These are phyloP conservation scores for Rallus limicola DNA, from an alignment of 2,113 vertebrate species.

Conservation along the genomic window DNA sequence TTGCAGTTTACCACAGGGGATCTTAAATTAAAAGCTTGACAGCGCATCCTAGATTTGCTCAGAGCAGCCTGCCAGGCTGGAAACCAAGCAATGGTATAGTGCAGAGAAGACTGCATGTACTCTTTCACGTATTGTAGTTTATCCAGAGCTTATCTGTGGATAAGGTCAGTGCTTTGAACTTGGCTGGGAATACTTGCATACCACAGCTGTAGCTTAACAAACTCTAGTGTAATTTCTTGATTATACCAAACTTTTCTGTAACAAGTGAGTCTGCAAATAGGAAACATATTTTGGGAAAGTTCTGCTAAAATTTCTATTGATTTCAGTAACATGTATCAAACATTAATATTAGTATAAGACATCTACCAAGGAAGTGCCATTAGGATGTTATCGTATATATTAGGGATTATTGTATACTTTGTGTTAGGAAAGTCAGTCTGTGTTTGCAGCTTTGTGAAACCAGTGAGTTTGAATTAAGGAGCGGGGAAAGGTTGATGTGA, in stretches of 20 bases:
- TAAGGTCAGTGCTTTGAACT: not conserved
- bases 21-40: not conserved
- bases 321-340: not conserved
- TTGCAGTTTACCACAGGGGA: not conserved
- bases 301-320: not conserved
- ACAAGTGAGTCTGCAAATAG: not conserved
- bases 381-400: not conserved
- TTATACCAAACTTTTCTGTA: not conserved
- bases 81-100: not conserved
- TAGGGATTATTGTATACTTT: not conserved
- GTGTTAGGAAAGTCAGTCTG: not conserved
- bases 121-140: fast-evolving
- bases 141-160: not conserved
- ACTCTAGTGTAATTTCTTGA: not conserved
- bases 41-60: not conserved
- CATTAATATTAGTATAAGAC: not conserved
- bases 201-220: not conserved
- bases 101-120: fast-evolving
- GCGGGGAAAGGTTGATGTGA: not conserved
- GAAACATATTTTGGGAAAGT: not conserved
- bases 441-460: not conserved
- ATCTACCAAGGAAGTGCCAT: not conserved
- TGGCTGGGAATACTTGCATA: not conserved
- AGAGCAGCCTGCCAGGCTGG: not conserved
- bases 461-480: not conserved